Evolutionary conservation across 2,113 vertebrate species (phyloP).

Genomic region (Sprattus sprattus): DNA sequence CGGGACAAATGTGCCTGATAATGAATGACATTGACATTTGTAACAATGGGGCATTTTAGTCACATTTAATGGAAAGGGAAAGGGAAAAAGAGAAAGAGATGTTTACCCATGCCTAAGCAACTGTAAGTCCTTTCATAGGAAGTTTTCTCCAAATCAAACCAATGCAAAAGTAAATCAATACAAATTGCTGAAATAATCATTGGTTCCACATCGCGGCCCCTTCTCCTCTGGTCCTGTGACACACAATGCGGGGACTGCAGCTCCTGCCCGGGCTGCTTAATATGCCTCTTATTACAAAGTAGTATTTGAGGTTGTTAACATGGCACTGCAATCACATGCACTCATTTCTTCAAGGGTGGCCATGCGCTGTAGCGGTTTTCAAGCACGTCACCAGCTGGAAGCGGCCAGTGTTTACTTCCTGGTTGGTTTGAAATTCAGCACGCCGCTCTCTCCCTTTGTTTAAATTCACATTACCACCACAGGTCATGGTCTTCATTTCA

Average conservation of each 20-base stretch:
- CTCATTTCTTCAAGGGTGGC: neutral
- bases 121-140: neutral
- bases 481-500: slow-evolving; percentile 18
- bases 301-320: slow-evolving; percentile 12
- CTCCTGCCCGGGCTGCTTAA: neutral
- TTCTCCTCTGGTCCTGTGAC: neutral
- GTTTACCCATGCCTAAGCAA: neutral
- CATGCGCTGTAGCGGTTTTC: neutral
- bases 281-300: neutral
- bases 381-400: neutral
- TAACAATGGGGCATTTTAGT: neutral
- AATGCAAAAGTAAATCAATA: neutral
- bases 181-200: slow-evolving; percentile 11
- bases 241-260: neutral
- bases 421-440: neutral
- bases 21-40: neutral
- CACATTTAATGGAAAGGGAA: neutral
- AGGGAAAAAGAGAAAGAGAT: neutral
- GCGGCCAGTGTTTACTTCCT: neutral
- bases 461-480: neutral
- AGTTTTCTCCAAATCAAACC: neutral
- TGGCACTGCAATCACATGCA: neutral
- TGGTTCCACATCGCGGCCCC: neutral
- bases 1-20: neutral
- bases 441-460: neutral